Evolutionary conservation across 2,797 vertebrate species (phyloP).

Genomic region (Neosilurus mollespiculum): DNA sequence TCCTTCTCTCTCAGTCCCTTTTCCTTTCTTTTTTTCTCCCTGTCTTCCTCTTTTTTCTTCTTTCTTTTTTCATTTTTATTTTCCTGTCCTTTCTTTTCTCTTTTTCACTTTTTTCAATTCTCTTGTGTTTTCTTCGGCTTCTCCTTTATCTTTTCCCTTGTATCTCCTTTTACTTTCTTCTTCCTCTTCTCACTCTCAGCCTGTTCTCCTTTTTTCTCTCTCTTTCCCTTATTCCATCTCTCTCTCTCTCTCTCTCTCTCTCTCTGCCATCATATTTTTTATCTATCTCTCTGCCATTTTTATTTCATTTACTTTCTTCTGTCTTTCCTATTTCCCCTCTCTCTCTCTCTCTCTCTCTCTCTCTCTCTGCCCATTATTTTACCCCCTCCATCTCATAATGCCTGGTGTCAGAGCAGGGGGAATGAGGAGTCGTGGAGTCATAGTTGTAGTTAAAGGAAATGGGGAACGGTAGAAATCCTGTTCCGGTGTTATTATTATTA

Average conservation of each 20-base stretch:
- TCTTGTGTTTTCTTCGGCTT: background rate
- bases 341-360: background rate
- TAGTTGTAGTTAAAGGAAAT: background rate
- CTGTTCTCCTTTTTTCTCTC: background rate
- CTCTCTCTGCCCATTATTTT: background rate
- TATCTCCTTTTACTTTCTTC: too few relatives aligned
- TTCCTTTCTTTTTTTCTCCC: background rate
- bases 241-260: background rate
- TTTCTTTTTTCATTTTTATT: background rate
- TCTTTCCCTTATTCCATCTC: background rate
- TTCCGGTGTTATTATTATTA: background rate
- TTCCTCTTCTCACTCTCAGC: too few relatives aligned
- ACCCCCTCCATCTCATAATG: background rate
- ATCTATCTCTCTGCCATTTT: too few relatives aligned
- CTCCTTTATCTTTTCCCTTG: background rate
- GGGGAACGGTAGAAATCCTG: background rate
- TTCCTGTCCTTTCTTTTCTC: background rate
- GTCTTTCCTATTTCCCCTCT: background rate
- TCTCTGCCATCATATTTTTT: background rate
- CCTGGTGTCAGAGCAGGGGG: background rate
- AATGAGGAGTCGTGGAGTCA: background rate
- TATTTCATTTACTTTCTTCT: background rate
- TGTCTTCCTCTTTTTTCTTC: too few relatives aligned
- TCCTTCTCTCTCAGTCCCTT: background rate
- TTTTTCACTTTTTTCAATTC: background rate